Base-by-base conservation (phyloP, 2,797 vertebrate genomes). In the Microctenopoma lineatum region DNA sequence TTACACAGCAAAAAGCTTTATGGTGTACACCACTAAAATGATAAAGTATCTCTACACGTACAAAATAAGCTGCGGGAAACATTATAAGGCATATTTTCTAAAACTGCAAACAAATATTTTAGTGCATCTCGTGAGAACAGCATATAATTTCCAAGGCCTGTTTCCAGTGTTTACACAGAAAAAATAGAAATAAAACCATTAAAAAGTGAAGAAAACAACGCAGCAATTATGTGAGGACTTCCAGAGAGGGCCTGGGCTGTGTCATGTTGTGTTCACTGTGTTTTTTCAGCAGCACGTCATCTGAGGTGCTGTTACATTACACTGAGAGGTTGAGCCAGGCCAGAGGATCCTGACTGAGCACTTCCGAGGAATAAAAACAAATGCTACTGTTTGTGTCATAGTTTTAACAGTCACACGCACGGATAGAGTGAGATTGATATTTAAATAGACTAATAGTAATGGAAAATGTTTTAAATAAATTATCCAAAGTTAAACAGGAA, bases 1-100 rank as follows among this genome's bases (percentile, higher is more conserved):
- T 86, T 80, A 87, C 81, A 76, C 73, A 79, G 81, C 59, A 75
- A 78, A 87, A 79, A 67, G 66, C 66, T 75, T 75, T 32, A 72
- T 25, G 15, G 66, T 60, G 52, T 55, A 59, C 59, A 48, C 44
- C 53, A 68, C 32, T 53, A 63, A 66, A 70, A 48, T 47, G 41
- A 74, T n/a, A 41, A 52, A 60, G 48, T 55, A 42, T 51, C 14
- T 67, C 51, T 58, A 45, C 52, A 46, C 50, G 70, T 27, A 9
- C 29, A 57, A 59, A 46, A 50, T 62, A 55, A 62, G 50, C 34
- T 36, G 36, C 15, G 44, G 59, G 61, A 80, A 50, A 64, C 5
- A 51, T 51, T 11, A 56, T 44, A 48, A 52, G 29, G 46, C 9
- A 9, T 64, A 48, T 70, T 74, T 70, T 57, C 47, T 29, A 5